Base-by-base conservation (phyloP, 1,140 invertebrate species). In the Tribolium madens region DNA sequence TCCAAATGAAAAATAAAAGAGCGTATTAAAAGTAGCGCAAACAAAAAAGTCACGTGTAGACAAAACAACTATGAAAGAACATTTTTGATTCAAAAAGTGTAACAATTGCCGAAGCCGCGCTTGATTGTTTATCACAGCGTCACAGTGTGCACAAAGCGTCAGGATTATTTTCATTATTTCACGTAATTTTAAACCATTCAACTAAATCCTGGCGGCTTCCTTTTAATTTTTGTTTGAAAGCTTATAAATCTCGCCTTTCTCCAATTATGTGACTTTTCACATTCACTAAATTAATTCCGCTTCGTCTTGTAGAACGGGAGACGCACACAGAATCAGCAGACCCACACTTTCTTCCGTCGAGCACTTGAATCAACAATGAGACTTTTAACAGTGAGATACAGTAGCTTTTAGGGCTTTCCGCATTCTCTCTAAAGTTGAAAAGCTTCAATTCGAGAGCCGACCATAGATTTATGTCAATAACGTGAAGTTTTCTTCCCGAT, bases 221-320 rank as follows among this genome's bases (percentile, higher is more conserved):
- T 71, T 72, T 72, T 72, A 72, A 72, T 72, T 52, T 72, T 50
- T 72, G 70, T 72, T 52, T 72, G 70, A 48, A 14, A 72, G 70
- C 70, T 72, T 72, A 72, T 72, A 72, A 72, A 72, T 72, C 50
- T 72, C 70, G 70, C 70, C 70, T 72, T 72, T 33, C 46, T 72
- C 50, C 70, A 72, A 72, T 72, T 72, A 72, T 72, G 70, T 46
- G 70, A 72, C 70, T 72, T 72, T 72, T 72, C 70, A 72, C 70
- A 72, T 72, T 72, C 70, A 72, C 10, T 52, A 52, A 72, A 72
- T 72, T 52, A 72, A 72, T 72, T 72, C 70, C 70, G 70, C 70
- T 46, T 14, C 46, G 70, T 31, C 50, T 72, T 64, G 57, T 64
- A 64, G 21, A 57, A 26, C 52, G 15, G 52, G 52, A 17, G 57